phyloP scores from a whole-genome alignment of 2,113 vertebrate genomes.

The Hiodon alosoides region DNA sequence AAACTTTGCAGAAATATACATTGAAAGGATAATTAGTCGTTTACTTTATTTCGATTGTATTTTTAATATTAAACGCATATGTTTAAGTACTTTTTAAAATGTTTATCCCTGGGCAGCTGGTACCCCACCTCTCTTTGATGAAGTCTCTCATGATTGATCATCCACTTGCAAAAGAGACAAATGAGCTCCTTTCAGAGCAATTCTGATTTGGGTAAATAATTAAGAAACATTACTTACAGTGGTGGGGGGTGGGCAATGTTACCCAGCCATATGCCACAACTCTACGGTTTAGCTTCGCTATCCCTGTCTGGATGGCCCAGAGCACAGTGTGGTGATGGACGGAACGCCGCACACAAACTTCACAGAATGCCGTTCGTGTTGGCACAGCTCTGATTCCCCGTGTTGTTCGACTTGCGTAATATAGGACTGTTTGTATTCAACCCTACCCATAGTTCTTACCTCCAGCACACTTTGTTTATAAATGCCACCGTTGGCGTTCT shows the following conservation, averaged over 20 bases:
- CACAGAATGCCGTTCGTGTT: too few relatives aligned
- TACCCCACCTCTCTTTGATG: constrained; percentile 23
- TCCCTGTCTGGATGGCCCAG: too few relatives aligned
- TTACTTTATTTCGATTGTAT: neutral
- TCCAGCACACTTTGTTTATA: too few relatives aligned
- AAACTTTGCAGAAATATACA: neutral
- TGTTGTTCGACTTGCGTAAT: too few relatives aligned
- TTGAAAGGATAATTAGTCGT: neutral
- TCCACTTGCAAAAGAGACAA: constrained; percentile 18
- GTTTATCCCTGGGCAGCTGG: neutral
- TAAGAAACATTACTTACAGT: constrained; percentile 46
- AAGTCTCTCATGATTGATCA: constrained; percentile 39
- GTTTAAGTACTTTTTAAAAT: neutral
- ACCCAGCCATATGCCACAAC: constrained; percentile 14
- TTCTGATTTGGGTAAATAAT: constrained; percentile 48
- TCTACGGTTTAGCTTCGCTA: too few relatives aligned
- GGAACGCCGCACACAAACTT: too few relatives aligned
- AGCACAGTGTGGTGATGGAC: too few relatives aligned
- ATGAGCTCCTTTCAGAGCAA: constrained; percentile 27
- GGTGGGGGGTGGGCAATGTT: constrained; percentile 48
- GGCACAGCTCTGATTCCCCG: too few relatives aligned
- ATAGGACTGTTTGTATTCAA: too few relatives aligned
- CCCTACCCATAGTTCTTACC: too few relatives aligned
- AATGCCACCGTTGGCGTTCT: too few relatives aligned
- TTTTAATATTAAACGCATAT: neutral